phyloP scores from a whole-genome alignment of 1,140 invertebrate genomes.

The Anagrus nilaparvatae region DNA sequence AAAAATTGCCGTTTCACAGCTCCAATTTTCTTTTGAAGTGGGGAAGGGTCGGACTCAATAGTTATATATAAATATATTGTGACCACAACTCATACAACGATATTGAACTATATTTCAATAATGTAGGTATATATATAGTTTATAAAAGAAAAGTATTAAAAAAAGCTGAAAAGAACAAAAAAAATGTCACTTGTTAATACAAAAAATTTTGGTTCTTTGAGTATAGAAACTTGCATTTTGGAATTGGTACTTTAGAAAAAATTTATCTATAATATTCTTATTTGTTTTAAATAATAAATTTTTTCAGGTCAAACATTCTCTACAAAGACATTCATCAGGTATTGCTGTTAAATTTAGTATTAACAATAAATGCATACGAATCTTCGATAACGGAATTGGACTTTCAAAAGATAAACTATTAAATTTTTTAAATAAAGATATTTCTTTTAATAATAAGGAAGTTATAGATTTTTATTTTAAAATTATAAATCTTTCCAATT shows the following conservation, averaged over 20 bases:
- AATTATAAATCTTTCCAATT: conserved; percentile 13
- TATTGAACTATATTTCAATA: no score
- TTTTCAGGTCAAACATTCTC: conserved; percentile 23
- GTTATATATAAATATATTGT: no score
- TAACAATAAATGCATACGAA: conserved; percentile 22
- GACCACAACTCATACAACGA: no score
- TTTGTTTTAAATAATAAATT: neutral
- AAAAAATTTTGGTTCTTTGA: conserved; percentile 7
- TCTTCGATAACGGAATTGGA: conserved; percentile 33
- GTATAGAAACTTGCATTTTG: conserved; percentile 19
- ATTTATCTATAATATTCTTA: conserved; percentile 4
- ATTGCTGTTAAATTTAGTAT: conserved; percentile 27
- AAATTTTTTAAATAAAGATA: conserved; percentile 16
- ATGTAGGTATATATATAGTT: no score
- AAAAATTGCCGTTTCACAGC: no score
- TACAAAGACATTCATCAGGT: conserved; percentile 20
- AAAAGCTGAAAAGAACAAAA: no score
- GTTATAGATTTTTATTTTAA: conserved; percentile 16
- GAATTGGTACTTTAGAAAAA: conserved; percentile 22
- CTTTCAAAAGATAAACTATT: conserved; percentile 18
- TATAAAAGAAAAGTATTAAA: no score
- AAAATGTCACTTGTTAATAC: no score
- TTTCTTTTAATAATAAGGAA: neutral
- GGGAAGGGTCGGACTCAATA: no score
- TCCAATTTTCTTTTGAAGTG: no score